Evolutionary conservation across 2,797 vertebrate genomes (phyloP).

Genomic region (Cossypha caffra): DNA sequence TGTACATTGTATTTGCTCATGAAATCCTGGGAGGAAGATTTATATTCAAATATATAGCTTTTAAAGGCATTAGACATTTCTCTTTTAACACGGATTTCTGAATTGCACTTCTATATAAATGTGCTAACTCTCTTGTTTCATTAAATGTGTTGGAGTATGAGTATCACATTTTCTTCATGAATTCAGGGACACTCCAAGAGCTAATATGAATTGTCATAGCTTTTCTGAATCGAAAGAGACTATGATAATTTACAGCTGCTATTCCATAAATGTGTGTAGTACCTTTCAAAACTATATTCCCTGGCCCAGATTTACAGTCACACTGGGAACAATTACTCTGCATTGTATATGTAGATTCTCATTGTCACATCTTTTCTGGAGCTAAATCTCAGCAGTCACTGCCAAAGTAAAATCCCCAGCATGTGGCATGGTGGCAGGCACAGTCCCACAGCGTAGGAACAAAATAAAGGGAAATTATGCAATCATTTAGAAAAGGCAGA

Average conservation of each 20-base stretch:
- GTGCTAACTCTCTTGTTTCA: background rate
- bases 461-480: background rate
- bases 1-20: background rate
- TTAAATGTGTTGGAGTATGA: background rate
- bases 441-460: background rate
- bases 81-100: background rate
- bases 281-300: background rate
- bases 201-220: background rate
- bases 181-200: background rate
- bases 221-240: background rate
- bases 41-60: background rate
- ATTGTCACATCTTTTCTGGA: background rate
- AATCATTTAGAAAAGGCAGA: background rate
- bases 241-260: background rate
- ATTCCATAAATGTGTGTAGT: background rate
- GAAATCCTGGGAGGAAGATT: background rate
- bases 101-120: background rate
- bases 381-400: background rate
- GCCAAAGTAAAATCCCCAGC: background rate
- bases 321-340: conserved; percentile 2
- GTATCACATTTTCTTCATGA: background rate
- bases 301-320: background rate
- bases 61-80: background rate
- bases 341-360: background rate
- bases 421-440: background rate